Evolutionary conservation across 2,797 vertebrate species (phyloP).

Genomic region (Chiloscyllium punctatum): DNA sequence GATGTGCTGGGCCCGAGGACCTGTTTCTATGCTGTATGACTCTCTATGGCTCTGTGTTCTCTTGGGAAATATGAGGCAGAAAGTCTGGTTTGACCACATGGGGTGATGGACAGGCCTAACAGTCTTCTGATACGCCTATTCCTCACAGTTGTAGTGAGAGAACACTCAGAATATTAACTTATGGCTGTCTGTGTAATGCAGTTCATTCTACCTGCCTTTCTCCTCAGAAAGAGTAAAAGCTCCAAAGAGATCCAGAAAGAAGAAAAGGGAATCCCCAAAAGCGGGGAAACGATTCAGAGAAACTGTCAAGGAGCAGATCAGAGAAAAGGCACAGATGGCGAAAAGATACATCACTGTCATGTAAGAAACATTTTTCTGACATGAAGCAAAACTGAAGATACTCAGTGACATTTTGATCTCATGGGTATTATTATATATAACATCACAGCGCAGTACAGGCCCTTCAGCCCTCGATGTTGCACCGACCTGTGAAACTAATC

Average conservation of each 20-base stretch:
- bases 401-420: too few species aligned
- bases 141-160: constrained; percentile 54
- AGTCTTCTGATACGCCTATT: constrained; percentile 55
- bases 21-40: too few species aligned
- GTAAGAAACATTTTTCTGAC: neutral
- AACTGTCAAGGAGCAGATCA: constrained; percentile 56
- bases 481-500: too few species aligned
- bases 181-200: neutral
- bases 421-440: too few species aligned
- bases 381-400: neutral
- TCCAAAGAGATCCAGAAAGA: constrained; percentile 56
- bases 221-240: constrained; percentile 51
- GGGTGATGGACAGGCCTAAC: constrained; percentile 26
- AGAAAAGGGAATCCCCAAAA: constrained; percentile 51
- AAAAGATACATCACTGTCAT: constrained; percentile 51
- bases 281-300: constrained; percentile 56
- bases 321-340: constrained; percentile 56
- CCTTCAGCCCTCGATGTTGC: too few species aligned
- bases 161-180: constrained; percentile 47
- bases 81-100: neutral
- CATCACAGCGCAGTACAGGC: too few species aligned
- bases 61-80: neutral
- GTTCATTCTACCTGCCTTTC: neutral
- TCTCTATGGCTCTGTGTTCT: too few species aligned
- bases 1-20: too few species aligned